These are phyloP conservation scores for Enteromius trimaculatus DNA, from an alignment of 2,797 vertebrate species.

Conservation along the genomic window DNA sequence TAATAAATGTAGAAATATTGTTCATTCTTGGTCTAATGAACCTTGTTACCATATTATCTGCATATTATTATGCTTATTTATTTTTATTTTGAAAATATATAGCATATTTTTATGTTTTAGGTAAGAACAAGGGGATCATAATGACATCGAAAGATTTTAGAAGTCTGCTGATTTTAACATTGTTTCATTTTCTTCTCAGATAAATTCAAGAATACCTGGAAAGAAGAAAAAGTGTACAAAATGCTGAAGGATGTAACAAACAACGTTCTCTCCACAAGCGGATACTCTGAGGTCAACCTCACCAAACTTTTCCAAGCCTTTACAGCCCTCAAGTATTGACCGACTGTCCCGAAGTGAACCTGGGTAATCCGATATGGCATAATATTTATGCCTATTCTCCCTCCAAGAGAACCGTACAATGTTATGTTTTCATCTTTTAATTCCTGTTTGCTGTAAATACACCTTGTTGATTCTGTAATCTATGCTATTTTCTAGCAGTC, in stretches of 20 bases:
- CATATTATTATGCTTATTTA: no score
- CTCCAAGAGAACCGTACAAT: neutral
- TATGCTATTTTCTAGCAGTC: conserved; percentile 28
- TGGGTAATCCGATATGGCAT: neutral
- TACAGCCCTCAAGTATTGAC: conserved; percentile 74
- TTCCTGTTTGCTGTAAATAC: conserved; percentile 29
- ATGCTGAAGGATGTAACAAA: conserved; percentile 86
- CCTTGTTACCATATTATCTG: neutral
- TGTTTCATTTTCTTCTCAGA: conserved; percentile 46
- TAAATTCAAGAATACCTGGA: neutral
- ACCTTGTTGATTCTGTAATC: conserved; percentile 30
- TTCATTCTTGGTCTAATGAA: no score
- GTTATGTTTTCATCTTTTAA: conserved; percentile 20
- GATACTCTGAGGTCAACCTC: conserved; percentile 94
- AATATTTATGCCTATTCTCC: conserved; percentile 29
- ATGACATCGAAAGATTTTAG: neutral
- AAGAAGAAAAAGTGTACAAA: conserved; percentile 74
- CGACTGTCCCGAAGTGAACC: neutral
- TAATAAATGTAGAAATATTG: no score
- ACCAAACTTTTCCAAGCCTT: conserved; percentile 88
- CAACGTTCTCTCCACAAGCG: conserved; percentile 81
- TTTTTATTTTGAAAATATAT: neutral
- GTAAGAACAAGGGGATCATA: no score
- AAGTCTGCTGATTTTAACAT: neutral
- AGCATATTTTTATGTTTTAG: neutral